These are phyloP conservation scores for Orussus abietinus DNA, from an alignment of 1,140 invertebrate species.

Conservation along the genomic window DNA sequence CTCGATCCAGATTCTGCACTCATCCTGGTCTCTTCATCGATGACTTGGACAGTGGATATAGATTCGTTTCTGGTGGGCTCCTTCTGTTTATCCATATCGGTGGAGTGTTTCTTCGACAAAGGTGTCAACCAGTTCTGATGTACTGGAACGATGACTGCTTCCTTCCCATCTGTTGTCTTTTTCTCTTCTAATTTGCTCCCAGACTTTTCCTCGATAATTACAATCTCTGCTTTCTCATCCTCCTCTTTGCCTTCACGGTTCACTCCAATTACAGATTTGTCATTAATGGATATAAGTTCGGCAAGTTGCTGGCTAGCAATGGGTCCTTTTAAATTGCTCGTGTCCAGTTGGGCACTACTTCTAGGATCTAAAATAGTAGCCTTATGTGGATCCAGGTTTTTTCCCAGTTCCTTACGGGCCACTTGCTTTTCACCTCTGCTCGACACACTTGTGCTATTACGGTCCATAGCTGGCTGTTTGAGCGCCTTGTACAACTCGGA, in stretches of 20 bases:
- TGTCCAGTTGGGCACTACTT: too few relatives aligned
- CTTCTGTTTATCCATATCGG: too few relatives aligned
- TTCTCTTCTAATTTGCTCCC: neutral
- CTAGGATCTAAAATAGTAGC: too few relatives aligned
- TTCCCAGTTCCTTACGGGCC: neutral
- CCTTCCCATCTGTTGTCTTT: conserved; percentile 11
- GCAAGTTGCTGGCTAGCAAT: too few relatives aligned
- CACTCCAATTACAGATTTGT: too few relatives aligned
- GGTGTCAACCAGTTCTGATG: conserved; percentile 47
- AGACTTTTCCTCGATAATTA: neutral
- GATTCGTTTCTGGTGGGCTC: conserved; percentile 27
- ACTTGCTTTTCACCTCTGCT: conserved; percentile 7
- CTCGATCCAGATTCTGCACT: conserved; percentile 65
- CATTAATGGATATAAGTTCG: too few relatives aligned
- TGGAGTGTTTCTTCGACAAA: conserved; percentile 36
- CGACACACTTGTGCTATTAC: conserved; percentile 19
- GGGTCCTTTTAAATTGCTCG: too few relatives aligned
- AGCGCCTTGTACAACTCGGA: conserved; percentile 37
- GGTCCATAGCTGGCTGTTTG: conserved; percentile 28
- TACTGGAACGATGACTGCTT: conserved; percentile 21
- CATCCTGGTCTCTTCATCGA: conserved; percentile 85
- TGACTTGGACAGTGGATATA: conserved; percentile 61
- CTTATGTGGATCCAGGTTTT: neutral
- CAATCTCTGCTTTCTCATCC: neutral
- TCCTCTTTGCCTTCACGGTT: too few relatives aligned